These are phyloP conservation scores for Furnarius figulus DNA, from an alignment of 2,113 vertebrate genomes.

Conservation along the genomic window DNA sequence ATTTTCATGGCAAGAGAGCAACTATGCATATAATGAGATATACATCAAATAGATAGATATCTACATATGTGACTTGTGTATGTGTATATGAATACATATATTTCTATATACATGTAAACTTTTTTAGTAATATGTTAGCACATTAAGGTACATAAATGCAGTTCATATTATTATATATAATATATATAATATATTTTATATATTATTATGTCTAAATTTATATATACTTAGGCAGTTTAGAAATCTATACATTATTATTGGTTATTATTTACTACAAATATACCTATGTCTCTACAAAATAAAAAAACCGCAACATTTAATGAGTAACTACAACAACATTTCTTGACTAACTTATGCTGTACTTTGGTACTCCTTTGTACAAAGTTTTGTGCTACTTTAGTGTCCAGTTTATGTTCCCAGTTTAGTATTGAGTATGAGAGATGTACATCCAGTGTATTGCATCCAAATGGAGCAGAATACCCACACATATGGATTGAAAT, in stretches of 20 bases:
- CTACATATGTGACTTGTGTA: background rate
- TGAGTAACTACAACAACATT: background rate
- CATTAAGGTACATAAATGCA: background rate
- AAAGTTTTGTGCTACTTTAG: background rate
- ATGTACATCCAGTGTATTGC: too few species aligned
- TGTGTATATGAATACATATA: background rate
- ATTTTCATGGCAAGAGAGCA: background rate
- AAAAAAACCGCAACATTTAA: background rate
- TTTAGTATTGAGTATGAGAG: background rate
- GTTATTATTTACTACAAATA: background rate
- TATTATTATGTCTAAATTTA: background rate
- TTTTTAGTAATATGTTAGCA: too few species aligned
- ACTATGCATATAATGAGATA: background rate
- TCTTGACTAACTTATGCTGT: background rate
- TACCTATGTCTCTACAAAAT: background rate
- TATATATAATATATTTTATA: background rate
- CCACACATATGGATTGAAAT: background rate
- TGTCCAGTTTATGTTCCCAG: background rate
- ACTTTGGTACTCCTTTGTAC: background rate
- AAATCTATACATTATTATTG: background rate
- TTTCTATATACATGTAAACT: too few species aligned
- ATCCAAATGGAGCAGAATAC: background rate
- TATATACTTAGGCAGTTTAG: background rate
- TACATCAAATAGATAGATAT: background rate
- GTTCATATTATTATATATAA: background rate